A percentile compares a stretch with the other conserved stretches of the same genome.
Evolutionary conservation across 1,140 invertebrate genomes (phyloP).

Genomic region (Euura lappo): DNA sequence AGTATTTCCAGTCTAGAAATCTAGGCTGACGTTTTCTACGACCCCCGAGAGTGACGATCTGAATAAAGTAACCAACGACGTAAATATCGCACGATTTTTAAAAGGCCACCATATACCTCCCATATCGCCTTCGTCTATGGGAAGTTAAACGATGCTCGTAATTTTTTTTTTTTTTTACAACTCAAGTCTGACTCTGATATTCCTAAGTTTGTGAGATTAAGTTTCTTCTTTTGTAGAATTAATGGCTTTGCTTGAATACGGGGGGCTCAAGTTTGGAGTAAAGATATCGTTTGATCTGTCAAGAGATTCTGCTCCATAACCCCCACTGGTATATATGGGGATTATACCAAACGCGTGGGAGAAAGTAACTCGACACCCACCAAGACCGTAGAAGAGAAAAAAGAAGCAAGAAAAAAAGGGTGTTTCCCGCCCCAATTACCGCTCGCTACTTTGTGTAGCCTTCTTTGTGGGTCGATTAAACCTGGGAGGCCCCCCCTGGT

Average conservation of each 20-base stretch:
- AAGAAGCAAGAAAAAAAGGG: not conserved
- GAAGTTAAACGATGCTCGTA: slow-evolving; percentile 1
- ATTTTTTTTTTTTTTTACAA: not conserved
- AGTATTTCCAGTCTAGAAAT: too few relatives aligned
- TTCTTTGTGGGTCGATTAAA: not conserved
- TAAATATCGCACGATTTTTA: too few relatives aligned
- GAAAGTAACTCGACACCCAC: slow-evolving; percentile 1
- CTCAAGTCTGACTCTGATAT: too few relatives aligned
- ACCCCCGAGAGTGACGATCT: too few relatives aligned
- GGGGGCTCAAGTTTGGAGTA: not conserved
- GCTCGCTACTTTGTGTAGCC: not conserved
- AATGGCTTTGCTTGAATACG: not conserved
- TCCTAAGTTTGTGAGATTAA: not conserved
- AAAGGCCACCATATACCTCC: too few relatives aligned
- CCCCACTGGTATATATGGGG: too few relatives aligned
- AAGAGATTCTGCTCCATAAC: not conserved
- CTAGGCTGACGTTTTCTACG: too few relatives aligned
- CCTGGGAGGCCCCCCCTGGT: too few relatives aligned
- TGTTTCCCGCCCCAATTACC: not conserved
- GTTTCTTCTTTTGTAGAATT: slow-evolving; percentile 3
- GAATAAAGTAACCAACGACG: too few relatives aligned
- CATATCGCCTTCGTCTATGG: too few relatives aligned
- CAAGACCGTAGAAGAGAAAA: not conserved
- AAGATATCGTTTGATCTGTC: slow-evolving; percentile 4
- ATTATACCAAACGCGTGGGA: not conserved